Conservation (phyloP, 2,113 vertebrate species). For the human (Homo sapiens) region DNA sequence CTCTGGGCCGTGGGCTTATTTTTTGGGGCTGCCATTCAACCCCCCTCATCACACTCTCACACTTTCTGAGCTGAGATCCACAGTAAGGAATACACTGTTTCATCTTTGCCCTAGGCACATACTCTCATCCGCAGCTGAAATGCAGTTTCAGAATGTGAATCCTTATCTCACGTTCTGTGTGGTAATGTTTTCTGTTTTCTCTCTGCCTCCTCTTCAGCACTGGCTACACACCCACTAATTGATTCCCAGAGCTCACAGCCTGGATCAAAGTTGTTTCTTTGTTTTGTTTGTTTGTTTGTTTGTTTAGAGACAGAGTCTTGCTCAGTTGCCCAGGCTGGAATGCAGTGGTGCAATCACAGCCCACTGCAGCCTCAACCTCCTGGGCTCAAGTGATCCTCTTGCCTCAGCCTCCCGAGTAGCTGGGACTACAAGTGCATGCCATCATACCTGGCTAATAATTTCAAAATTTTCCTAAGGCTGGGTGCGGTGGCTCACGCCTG, state of each 20-base stretch:
- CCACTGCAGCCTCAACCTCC: too few relatives aligned
- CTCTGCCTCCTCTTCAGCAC: background rate
- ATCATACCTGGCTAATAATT: too few relatives aligned
- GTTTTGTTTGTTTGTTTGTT: too few relatives aligned
- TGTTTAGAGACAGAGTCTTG: too few relatives aligned
- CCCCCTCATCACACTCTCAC: background rate
- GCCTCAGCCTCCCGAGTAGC: too few relatives aligned
- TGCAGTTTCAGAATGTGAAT: rapidly evolving
- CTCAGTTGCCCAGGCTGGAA: too few relatives aligned
- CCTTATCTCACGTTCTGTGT: rapidly evolving
- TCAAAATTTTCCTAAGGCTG: too few relatives aligned
- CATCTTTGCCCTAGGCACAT: background rate
- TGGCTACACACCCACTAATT: background rate
- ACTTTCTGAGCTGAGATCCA: background rate
- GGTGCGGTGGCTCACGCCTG: too few relatives aligned
- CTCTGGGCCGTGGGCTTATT: background rate
- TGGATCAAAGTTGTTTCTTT: background rate
- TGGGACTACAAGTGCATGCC: too few relatives aligned
- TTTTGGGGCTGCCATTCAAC: background rate
- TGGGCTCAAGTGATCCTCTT: too few relatives aligned
- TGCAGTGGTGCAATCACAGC: too few relatives aligned
- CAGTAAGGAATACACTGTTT: background rate
- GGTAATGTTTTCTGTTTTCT: rapidly evolving
- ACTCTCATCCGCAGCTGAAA: background rate
- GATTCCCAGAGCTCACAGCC: background rate